Percentiles rank a stretch among this genome's conserved stretches.
These are phyloP conservation scores for Myocastor coypus DNA, from an alignment of 2,113 vertebrate species.

Conservation along the genomic window DNA sequence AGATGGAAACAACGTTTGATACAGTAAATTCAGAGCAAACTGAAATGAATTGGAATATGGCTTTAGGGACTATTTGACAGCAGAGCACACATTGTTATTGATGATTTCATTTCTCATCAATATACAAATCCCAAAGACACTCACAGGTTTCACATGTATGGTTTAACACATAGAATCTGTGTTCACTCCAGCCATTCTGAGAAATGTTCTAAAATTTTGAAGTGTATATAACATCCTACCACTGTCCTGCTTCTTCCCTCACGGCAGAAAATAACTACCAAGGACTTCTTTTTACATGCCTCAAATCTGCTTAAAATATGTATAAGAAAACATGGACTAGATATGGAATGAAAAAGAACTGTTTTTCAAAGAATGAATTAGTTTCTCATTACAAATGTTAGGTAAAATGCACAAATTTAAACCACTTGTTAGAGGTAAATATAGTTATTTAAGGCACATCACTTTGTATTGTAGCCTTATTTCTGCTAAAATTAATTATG, in stretches of 20 bases:
- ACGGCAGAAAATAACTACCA: constrained; percentile 71
- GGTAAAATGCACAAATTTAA: background rate
- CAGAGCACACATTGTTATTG: constrained; percentile 23
- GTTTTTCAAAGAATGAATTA: constrained; percentile 22
- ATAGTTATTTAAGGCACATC: background rate
- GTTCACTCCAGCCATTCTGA: constrained; percentile 67
- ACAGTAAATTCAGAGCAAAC: constrained; percentile 32
- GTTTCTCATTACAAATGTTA: constrained; percentile 29
- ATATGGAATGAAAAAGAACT: background rate
- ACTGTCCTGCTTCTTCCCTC: constrained; percentile 58
- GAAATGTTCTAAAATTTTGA: constrained; percentile 81
- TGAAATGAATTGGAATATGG: constrained; percentile 50
- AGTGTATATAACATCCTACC: constrained; percentile 44
- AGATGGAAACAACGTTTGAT: background rate
- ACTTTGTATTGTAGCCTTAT: background rate
- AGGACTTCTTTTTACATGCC: constrained; percentile 58
- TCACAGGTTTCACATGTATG: constrained; percentile 65
- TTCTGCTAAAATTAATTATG: background rate
- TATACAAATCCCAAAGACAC: constrained; percentile 71
- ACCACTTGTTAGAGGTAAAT: background rate
- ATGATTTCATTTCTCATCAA: constrained; percentile 65
- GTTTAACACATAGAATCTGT: constrained; percentile 74
- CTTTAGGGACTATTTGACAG: constrained; percentile 39
- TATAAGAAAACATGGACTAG: background rate
- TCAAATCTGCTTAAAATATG: constrained; percentile 15